phyloP scores from a whole-genome alignment of 2,113 vertebrate species.

The Colinus virginianus region DNA sequence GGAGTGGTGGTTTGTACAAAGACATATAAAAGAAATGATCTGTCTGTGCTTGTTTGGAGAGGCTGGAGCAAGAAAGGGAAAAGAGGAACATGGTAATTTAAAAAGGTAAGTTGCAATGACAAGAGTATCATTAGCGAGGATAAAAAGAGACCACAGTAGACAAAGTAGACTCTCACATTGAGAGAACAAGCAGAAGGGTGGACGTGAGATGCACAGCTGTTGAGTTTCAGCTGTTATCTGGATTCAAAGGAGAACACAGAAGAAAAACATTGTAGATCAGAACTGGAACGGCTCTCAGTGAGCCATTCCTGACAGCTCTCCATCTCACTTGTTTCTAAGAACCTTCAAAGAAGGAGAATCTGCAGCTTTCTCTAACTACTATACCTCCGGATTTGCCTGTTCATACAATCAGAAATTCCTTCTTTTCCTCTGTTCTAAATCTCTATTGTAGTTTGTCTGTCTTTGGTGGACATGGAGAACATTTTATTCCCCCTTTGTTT shows the following conservation, averaged over 20 bases:
- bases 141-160: neutral
- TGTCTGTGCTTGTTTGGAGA: neutral
- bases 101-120: neutral
- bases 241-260: constrained; percentile 7
- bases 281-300: neutral
- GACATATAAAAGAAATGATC: neutral
- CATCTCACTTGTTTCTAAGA: neutral
- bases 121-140: neutral
- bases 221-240: constrained; percentile 30
- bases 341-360: neutral
- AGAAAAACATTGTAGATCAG: constrained; percentile 10
- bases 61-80: neutral
- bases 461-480: neutral
- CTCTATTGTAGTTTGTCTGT: neutral
- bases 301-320: constrained; percentile 4
- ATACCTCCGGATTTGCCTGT: neutral
- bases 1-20: neutral
- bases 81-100: neutral
- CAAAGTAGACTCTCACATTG: neutral
- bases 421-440: neutral
- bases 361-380: neutral
- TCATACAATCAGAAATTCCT: neutral
- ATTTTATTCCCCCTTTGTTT: neutral
- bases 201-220: neutral
- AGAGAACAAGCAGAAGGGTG: neutral